Evolutionary conservation across 2,888 invertebrate genomes (phyloP), one percentile per base, ranked within the genome.

Genomic region (Dione vanillae): DNA sequence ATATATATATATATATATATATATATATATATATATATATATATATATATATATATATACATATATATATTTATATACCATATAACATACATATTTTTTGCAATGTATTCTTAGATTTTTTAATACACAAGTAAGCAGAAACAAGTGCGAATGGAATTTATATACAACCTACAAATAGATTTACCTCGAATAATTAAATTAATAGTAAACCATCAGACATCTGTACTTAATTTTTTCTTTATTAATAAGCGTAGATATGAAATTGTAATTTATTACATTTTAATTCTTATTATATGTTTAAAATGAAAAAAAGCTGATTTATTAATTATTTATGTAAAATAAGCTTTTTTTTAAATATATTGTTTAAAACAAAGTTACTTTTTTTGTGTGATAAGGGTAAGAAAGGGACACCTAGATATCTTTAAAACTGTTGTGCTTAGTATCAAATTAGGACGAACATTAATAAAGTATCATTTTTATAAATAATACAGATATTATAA

Each of bases 21-120:
- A 0, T 16, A 47, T 47, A 16, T 10, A 16, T 16, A n/a, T 47
- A 16, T 19, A 49, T 0, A 49, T 49, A 12, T n/a, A 54, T 2
- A 54, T 54, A 52, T 45, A n/a, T 11, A 14, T 19, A 49, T 37
- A 1, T 12, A 49, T 37, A 37, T 47, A 47, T 14, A 45, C 16
- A 62, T 62, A 37, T 2, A 37, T 19, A 56, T 11, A 37, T 56
- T 59, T 43, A 43, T 59, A 59, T 59, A 14, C 3, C 19, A 45
- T 37, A 19, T 11, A 49, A 49, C 19, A 49, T 49, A 16, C 37
- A 56, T 37, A 37, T 56, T n/a, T 40, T 12, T n/a, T 16, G 6
- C 5, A 11, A 54, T 8, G 0, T 40, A 16, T 16, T 11, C 16
- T 35, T 54, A 54, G 7, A 52, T 2, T 6, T 8, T 54, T 54